Conservation (phyloP, 2,797 vertebrate species). For the Rousettus madagascariensis region DNA sequence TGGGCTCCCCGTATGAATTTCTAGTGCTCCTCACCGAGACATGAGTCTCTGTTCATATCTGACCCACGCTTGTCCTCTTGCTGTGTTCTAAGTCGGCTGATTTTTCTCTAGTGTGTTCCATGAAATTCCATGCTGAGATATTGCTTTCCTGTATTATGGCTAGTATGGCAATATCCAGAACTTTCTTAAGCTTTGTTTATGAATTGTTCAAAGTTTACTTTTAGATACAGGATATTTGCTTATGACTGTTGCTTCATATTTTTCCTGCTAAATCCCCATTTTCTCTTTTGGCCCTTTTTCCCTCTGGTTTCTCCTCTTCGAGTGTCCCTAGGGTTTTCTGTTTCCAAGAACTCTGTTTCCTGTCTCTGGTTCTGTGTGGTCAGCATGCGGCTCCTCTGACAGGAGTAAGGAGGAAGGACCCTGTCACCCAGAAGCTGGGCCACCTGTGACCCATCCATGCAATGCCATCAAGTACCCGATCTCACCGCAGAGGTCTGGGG, state of each 20-base stretch:
- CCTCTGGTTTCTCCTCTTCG: neutral
- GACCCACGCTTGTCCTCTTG: neutral
- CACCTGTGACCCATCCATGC: fast-evolving
- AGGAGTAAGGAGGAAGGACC: neutral
- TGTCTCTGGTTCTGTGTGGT: neutral
- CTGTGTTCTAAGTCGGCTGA: neutral
- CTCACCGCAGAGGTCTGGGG: neutral
- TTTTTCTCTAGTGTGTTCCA: neutral
- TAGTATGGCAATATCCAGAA: neutral
- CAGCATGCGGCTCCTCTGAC: neutral
- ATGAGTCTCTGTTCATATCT: neutral
- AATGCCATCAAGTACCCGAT: neutral
- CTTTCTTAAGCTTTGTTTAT: neutral
- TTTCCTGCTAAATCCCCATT: neutral
- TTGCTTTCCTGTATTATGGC: neutral
- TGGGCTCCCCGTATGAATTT: neutral
- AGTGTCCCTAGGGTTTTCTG: neutral
- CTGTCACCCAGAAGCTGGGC: neutral
- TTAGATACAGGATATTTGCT: neutral
- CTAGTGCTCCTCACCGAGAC: neutral
- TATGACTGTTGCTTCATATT: neutral
- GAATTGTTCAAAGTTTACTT: neutral
- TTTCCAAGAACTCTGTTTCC: neutral
- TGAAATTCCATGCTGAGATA: neutral
- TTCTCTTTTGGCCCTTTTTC: neutral